Evolutionary conservation across 1,140 invertebrate genomes (phyloP).

Genomic region (Linepithema humile): DNA sequence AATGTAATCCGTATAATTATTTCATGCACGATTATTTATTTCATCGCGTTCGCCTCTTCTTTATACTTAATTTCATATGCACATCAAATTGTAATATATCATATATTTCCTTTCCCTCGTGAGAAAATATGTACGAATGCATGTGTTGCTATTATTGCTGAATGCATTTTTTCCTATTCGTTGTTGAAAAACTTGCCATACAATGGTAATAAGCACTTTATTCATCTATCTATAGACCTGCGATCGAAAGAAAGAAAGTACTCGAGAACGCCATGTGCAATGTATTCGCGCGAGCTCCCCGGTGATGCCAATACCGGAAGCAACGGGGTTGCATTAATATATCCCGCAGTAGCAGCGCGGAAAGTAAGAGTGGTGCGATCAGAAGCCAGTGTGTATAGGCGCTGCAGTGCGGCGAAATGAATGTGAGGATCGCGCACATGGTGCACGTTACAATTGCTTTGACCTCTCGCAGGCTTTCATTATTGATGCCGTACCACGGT

Average conservation of each 20-base stretch:
- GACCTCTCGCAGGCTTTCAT: slow-evolving; percentile 79
- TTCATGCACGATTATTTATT: background rate
- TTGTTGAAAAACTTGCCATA: background rate
- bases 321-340: slow-evolving; percentile 51
- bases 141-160: background rate
- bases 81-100: background rate
- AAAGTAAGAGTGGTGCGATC: slow-evolving; percentile 55
- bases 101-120: background rate
- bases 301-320: slow-evolving; percentile 45
- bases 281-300: background rate
- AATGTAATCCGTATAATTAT: too few relatives aligned
- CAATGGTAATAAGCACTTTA: background rate
- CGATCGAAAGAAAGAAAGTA: slow-evolving; percentile 16
- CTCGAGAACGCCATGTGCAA: background rate
- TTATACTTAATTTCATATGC: background rate
- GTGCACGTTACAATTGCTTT: slow-evolving; percentile 76
- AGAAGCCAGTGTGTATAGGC: slow-evolving; percentile 24
- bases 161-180: background rate
- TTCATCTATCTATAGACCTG: background rate
- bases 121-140: background rate
- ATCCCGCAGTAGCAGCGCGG: slow-evolving; percentile 32
- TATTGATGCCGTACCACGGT: slow-evolving; percentile 69
- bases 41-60: background rate
- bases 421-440: slow-evolving; percentile 72
- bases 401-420: slow-evolving; percentile 57